Base-by-base conservation (phyloP, 2,888 invertebrate genomes). In the Pocota personata region DNA sequence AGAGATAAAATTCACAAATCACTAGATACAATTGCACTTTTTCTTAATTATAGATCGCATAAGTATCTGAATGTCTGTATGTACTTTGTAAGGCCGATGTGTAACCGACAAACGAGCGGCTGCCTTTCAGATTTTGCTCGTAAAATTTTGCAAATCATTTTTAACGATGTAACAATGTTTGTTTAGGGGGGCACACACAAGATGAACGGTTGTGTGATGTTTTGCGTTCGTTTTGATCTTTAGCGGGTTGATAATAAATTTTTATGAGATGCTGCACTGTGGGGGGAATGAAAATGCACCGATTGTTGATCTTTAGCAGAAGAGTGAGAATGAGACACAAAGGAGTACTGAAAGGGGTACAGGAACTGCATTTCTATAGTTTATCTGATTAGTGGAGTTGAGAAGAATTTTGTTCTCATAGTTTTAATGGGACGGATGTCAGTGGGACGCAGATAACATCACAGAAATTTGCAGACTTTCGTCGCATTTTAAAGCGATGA, bases 151-250 rank as follows among this genome's bases (percentile, higher is more conserved):
- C 69, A 77, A 19, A 40, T 58, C 72, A 62, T 19, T 48, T 84
- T 83, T 84, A 52, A 84, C 79, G 84, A 84, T 69, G 79, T 84
- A 80, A 80, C 84, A 84, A 64, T 72, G 79, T 84, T 79, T 84
- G 75, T 19, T 79, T 80, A 71, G 40, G 21, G 67, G 79, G 79
- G 69, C 75, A 46, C 78, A 84, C 84, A 79, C 71, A 84, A 80
- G 84, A 80, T 80, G 79, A 58, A 71, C 67, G 64, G 69, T 75
- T 84, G 84, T 79, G 84, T 84, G 79, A 79, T 84, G 57, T 79
- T 75, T 62, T 84, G 84, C 84, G 79, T 84, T 84, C 58, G 84
- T 80, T 84, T 84, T 80, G 84, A 84, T 84, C 75, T 84, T 80
- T 79, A 43, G 58, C 79, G 73, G 55, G 32, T n/a, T n/a, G 67